These are phyloP conservation scores for Tragulus kanchil DNA, from an alignment of 2,113 vertebrate genomes.

Conservation along the genomic window DNA sequence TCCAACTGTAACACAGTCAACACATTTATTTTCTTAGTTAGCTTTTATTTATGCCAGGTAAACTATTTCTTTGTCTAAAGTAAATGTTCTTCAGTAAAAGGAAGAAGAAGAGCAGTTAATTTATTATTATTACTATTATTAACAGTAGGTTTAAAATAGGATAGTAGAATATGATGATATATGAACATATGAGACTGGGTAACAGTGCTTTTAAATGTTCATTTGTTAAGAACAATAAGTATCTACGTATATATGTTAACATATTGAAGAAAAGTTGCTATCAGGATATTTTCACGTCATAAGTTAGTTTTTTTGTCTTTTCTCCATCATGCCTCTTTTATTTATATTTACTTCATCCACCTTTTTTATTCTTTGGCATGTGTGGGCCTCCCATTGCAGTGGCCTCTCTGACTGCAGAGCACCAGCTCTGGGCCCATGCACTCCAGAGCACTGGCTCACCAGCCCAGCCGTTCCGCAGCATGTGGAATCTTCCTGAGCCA, in stretches of 20 bases:
- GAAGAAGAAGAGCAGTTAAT: neutral
- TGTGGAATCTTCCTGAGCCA: no score
- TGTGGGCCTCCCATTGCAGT: no score
- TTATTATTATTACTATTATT: neutral
- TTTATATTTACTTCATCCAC: no score
- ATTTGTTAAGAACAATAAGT: neutral
- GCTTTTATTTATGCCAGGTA: conserved; percentile 7
- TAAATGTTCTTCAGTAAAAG: neutral
- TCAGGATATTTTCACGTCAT: neutral
- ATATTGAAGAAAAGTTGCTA: neutral
- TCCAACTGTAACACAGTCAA: neutral
- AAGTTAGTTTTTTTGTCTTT: neutral
- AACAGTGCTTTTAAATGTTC: neutral
- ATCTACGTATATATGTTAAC: neutral
- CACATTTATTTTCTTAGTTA: neutral
- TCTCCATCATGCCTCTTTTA: no score
- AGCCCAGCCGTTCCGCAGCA: neutral
- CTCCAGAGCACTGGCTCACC: no score
- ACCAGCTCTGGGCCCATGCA: no score
- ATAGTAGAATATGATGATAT: neutral
- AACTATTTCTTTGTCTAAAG: conserved; percentile 22
- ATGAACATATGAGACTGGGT: neutral
- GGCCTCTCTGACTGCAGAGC: no score
- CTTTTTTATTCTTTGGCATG: no score
- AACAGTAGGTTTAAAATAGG: neutral